Evolutionary conservation across 1,140 invertebrate genomes (phyloP).

Genomic region (Diorhabda elongata): DNA sequence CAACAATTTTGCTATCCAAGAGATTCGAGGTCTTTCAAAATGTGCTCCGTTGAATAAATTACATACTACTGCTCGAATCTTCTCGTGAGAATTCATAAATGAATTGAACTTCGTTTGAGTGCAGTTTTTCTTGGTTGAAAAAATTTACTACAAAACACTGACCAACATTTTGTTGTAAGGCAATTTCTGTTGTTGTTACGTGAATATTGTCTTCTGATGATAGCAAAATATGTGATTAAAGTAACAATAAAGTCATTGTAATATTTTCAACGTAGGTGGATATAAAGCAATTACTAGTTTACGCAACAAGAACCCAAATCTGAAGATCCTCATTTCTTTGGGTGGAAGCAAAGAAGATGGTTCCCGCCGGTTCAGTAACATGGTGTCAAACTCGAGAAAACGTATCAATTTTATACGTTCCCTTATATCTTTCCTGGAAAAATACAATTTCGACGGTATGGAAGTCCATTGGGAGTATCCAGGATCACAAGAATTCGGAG

Average conservation of each 20-base stretch:
- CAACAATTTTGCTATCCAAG: no score
- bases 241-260: neutral
- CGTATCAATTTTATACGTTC: conserved; percentile 58
- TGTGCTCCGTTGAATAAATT: no score
- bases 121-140: no score
- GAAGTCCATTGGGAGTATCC: conserved; percentile 63
- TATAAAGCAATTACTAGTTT: conserved; percentile 53
- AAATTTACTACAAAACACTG: no score
- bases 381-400: conserved; percentile 49
- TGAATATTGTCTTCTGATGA: no score
- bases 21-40: no score
- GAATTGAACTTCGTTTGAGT: no score
- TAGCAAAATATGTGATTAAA: no score
- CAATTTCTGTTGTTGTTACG: no score
- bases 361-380: conserved; percentile 50
- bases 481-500: conserved; percentile 50
- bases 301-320: conserved; percentile 49
- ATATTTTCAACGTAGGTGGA: conserved; percentile 46
- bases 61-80: no score
- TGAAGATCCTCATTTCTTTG: conserved; percentile 55
- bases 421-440: conserved; percentile 53
- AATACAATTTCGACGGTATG: conserved; percentile 58
- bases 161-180: no score
- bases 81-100: no score
- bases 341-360: conserved; percentile 50